Evolutionary conservation across 2,797 vertebrate genomes (phyloP).

Genomic region (Serranus cabrilla): DNA sequence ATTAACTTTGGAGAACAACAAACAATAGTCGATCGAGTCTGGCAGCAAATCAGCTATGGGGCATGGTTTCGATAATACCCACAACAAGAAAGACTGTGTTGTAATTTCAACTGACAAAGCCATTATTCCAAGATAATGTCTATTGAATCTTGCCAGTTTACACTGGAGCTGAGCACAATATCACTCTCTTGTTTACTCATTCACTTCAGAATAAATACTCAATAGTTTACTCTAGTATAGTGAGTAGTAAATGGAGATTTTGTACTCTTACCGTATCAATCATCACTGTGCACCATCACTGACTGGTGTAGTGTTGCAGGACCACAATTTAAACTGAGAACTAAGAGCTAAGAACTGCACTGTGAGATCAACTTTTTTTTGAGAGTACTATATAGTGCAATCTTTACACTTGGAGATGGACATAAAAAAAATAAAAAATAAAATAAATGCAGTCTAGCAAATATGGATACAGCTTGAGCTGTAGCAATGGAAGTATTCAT

Average conservation of each 20-base stretch:
- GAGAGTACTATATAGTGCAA: too few relatives aligned
- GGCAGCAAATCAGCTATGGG: slow-evolving; percentile 31
- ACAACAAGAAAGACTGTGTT: slow-evolving; percentile 43
- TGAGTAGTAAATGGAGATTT: slow-evolving; percentile 3
- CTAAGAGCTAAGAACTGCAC: neutral
- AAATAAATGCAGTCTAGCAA: neutral
- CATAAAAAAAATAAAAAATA: neutral
- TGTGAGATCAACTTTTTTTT: neutral
- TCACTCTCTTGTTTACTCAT: slow-evolving; percentile 25
- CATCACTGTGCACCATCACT: neutral
- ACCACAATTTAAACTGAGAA: too few relatives aligned
- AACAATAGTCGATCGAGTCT: slow-evolving; percentile 37
- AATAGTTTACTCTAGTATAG: neutral
- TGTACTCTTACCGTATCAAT: neutral
- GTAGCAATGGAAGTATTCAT: neutral
- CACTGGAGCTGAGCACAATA: slow-evolving; percentile 26
- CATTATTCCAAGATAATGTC: slow-evolving; percentile 33
- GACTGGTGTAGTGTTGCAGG: neutral
- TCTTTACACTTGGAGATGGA: neutral
- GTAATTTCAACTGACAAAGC: slow-evolving; percentile 41
- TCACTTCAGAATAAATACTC: slow-evolving; percentile 19
- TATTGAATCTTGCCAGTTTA: slow-evolving; percentile 34
- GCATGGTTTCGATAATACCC: slow-evolving; percentile 38
- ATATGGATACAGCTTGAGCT: neutral
- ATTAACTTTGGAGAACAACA: slow-evolving; percentile 42